Percentiles rank a stretch among this genome's conserved stretches.
phyloP scores from a whole-genome alignment of 2,888 invertebrate genomes.

The Trachelus iudaicus region DNA sequence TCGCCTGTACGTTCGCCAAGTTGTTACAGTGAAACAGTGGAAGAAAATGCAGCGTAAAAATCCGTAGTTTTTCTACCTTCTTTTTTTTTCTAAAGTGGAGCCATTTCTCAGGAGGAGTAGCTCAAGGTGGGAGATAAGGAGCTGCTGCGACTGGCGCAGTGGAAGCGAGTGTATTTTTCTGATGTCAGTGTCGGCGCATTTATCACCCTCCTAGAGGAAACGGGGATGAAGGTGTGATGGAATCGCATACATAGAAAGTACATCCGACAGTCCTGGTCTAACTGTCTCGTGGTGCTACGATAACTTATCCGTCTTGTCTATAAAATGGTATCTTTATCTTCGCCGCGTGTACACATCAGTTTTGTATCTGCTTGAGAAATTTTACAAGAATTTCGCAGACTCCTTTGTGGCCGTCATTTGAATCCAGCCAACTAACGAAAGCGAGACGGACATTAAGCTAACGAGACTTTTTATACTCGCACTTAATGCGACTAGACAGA shows the following conservation, averaged over 20 bases:
- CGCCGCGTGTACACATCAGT: background rate
- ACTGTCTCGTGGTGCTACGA: background rate
- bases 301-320: background rate
- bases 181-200: slow-evolving; percentile 30
- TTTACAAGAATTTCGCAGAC: background rate
- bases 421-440: background rate
- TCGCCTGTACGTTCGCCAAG: background rate
- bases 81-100: slow-evolving; percentile 9
- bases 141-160: slow-evolving; percentile 18
- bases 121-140: slow-evolving; percentile 27
- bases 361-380: background rate
- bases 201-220: slow-evolving; percentile 27
- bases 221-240: slow-evolving; percentile 5
- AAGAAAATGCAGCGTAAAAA: slow-evolving; percentile 6
- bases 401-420: background rate
- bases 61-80: slow-evolving; percentile 11
- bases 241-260: background rate
- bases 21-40: slow-evolving; percentile 21
- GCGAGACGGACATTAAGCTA: background rate
- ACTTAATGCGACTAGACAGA: background rate
- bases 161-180: slow-evolving; percentile 32
- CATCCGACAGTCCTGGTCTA: background rate
- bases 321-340: background rate
- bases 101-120: slow-evolving; percentile 25
- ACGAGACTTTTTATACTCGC: background rate